Conservation (phyloP, 1,140 invertebrate species). For the Coboldia fuscipes region DNA sequence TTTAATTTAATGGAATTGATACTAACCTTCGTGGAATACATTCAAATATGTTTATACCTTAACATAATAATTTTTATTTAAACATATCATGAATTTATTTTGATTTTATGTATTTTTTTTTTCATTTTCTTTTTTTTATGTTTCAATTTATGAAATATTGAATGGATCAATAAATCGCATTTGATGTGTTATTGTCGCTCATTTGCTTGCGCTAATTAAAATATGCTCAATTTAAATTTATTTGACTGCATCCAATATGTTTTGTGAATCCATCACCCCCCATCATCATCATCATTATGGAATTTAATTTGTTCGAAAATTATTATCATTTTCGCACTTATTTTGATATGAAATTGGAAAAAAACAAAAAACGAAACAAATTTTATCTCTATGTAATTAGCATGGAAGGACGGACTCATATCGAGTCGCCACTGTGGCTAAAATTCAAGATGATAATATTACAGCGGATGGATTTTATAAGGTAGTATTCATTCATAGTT, state of each 20-base stretch:
- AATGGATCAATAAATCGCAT: not conserved
- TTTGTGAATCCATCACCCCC: too few relatives aligned
- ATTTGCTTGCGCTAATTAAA: too few relatives aligned
- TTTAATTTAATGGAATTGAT: too few relatives aligned
- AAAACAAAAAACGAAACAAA: slow-evolving; percentile 1
- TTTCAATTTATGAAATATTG: not conserved
- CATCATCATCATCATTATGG: too few relatives aligned
- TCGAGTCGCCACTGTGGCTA: slow-evolving; percentile 72
- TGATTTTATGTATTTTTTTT: not conserved
- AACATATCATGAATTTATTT: not conserved
- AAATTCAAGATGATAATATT: slow-evolving; percentile 80
- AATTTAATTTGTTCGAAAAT: too few relatives aligned
- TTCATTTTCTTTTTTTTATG: not conserved
- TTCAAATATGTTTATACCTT: not conserved
- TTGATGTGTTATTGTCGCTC: not conserved
- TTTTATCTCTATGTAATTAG: slow-evolving; percentile 44
- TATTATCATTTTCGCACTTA: too few relatives aligned
- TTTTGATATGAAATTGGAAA: not conserved
- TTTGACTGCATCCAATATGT: too few relatives aligned
- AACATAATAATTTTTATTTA: not conserved
- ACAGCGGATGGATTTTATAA: slow-evolving; percentile 80
- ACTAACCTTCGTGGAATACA: not conserved
- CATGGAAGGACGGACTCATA: slow-evolving; percentile 85
- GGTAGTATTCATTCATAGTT: slow-evolving; percentile 31
- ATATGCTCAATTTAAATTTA: too few relatives aligned